Conservation (phyloP, 2,888 invertebrate genomes). For the Pemphredon lugubris region DNA sequence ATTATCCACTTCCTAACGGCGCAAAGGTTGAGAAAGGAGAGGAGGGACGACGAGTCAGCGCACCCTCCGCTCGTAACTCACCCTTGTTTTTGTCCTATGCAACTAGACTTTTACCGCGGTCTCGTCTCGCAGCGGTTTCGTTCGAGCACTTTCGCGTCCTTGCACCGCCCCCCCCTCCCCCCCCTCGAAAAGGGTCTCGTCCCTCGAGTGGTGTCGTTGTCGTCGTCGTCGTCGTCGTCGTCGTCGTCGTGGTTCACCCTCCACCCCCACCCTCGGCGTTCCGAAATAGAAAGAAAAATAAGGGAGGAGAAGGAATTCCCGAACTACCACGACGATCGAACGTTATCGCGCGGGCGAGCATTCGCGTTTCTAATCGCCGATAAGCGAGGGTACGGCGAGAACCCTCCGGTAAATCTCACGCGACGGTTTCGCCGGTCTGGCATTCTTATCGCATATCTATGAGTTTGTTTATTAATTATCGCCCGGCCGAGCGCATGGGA, state of each 20-base stretch:
- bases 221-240: too few species aligned
- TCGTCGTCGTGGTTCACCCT: too few species aligned
- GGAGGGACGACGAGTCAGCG: conserved; percentile 24
- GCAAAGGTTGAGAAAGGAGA: conserved; percentile 39
- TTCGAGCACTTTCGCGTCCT: conserved; percentile 43
- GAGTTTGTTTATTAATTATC: conserved; percentile 74
- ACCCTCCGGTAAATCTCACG: conserved; percentile 68
- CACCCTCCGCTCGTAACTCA: conserved; percentile 77
- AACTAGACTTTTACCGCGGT: conserved; percentile 72
- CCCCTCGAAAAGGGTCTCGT: conserved; percentile 41
- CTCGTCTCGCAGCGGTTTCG: conserved; percentile 35
- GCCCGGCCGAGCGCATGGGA: conserved; percentile 14
- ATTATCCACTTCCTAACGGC: conserved; percentile 68
- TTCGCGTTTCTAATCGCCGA: conserved; percentile 68
- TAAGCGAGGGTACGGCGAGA: conserved; percentile 54
- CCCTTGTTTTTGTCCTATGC: conserved; percentile 76
- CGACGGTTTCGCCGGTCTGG: conserved; percentile 43
- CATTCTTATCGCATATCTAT: conserved; percentile 70
- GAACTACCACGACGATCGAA: conserved; percentile 34
- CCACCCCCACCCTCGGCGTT: too few species aligned
- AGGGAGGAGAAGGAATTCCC: too few species aligned
- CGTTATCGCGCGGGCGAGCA: conserved; percentile 31
- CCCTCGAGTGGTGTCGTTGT: conserved; percentile 51
- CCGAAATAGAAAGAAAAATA: neutral
- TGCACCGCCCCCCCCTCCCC: conserved; percentile 34